phyloP scores from a whole-genome alignment of 1,140 invertebrate species.

The Ephestia elutella region DNA sequence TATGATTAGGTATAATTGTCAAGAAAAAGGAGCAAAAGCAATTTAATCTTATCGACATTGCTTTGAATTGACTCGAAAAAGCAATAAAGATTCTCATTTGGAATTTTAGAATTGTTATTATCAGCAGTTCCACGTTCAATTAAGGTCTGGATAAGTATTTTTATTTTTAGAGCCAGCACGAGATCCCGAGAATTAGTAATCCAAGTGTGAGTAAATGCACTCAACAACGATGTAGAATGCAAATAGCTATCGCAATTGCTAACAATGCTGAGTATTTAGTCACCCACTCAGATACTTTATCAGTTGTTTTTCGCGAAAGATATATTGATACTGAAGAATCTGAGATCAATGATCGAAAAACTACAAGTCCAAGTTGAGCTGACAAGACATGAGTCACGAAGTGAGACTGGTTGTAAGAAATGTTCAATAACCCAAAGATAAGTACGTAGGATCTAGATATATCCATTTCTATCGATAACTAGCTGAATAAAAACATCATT shows the following conservation, averaged over 20 bases:
- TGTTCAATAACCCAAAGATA: background rate
- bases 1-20: too few relatives aligned
- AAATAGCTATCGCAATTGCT: constrained; percentile 35
- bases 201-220: constrained; percentile 33
- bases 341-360: background rate
- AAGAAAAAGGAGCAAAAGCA: background rate
- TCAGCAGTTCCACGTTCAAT: constrained; percentile 17
- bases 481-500: background rate
- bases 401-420: background rate
- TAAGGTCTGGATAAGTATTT: constrained; percentile 11
- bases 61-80: background rate
- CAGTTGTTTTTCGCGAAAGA: background rate
- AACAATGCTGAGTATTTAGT: constrained; percentile 15
- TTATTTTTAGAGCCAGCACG: constrained; percentile 11
- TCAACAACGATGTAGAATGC: constrained; percentile 34
- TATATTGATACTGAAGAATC: background rate
- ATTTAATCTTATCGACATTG: constrained; percentile 2
- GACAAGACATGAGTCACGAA: background rate
- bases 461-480: background rate
- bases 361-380: background rate
- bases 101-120: constrained; percentile 15
- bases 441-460: background rate
- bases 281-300: constrained; percentile 25
- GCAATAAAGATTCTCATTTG: background rate
- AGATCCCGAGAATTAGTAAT: constrained; percentile 17